Base-by-base conservation (phyloP, 2,113 vertebrate genomes). In the Catagonus wagneri region DNA sequence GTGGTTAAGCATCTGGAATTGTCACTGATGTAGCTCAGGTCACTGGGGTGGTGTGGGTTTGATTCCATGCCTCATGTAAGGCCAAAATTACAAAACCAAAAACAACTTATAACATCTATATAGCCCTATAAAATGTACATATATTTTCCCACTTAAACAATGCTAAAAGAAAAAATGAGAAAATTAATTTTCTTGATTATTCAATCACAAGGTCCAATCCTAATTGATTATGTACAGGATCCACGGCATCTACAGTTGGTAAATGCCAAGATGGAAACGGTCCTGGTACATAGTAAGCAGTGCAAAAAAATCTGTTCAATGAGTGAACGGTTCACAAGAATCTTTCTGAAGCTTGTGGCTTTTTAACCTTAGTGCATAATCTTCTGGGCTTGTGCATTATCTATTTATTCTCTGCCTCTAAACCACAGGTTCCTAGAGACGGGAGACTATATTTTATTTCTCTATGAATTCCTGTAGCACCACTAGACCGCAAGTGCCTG, bases 91-190 rank as follows among this genome's bases (percentile, higher is more conserved):
- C 8, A 44, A 44, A 44, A 44, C 44, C 44, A 66, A 14, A 76
- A 58, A 79, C 34, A 76, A 83, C 54, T 74, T 83, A 68, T 60
- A 78, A 78, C 27, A 52, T 84, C 17, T 84, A 58, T 14, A 84
- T 32, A 84, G 60, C 19, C 60, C 61, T 69, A 3, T 69, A 84
- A 94, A 75, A 60, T 60, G 22, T 52, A 76, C 2, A 68, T 32
- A 60, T 54, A 74, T 83, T 83, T 74, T 83, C 66, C 66, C 19
- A 74, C 3, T 90, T 68, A 93, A 72, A 79, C 32, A 93, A 65
- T 85, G n/a, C 29, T 34, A 80, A 90, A 72, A 86, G 79, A 60
- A 84, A 84, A 83, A 93, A 52, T 39, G 32, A 83, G 17, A 88
- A n/a, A 7, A 56, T 54, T 10, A 52, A 86, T 52, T 83, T 83